Base-by-base conservation (phyloP, 2,113 vertebrate species). In the Tamias sibiricus region DNA sequence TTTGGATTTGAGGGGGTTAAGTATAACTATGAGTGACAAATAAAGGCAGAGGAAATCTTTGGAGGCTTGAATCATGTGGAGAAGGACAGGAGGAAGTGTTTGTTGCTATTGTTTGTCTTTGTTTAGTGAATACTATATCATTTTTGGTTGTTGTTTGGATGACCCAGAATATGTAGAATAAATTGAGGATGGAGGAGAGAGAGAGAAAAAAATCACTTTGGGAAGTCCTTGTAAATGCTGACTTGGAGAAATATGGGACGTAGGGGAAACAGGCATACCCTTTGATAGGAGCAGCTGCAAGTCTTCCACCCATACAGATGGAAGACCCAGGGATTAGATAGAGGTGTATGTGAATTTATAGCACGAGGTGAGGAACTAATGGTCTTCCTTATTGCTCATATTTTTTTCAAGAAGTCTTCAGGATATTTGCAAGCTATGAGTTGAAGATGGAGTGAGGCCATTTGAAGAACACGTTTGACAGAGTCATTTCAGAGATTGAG, bases 341-440 rank as follows among this genome's bases (percentile, higher is more conserved):
- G 44, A 62, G 20, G 12, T 42, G 2, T 14, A 32, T 0, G 0
- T 30, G 22, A 24, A 16, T 30, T 69, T 68, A 16, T 54, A 42
- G 4, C 20, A 20, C 47, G 20, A 44, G 66, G 20, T 54, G 32
- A 76, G 72, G 79, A 77, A 37, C 64, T 44, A 37, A 47, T 49
- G 13, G n/a, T 89, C 22, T 84, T 79, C 80, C 66, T 57, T 40
- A 80, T 35, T 20, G 22, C 14, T 88, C 14, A 1, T 49, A 54
- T 64, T 84, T 94, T 54, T 75, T 77, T 40, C 72, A 24, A 71
- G 62, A 54, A 32, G 4, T 72, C 26, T 49, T 6, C 22, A 54
- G 69, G 26, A 24, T 5, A 16, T 16, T 92, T 2, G 4, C 79
- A 68, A 79, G 7, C 40, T 71, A 40, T 74, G 85, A 72, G 16